Base-by-base conservation (phyloP, 2,113 vertebrate genomes). In the Erythrolamprus reginae region DNA sequence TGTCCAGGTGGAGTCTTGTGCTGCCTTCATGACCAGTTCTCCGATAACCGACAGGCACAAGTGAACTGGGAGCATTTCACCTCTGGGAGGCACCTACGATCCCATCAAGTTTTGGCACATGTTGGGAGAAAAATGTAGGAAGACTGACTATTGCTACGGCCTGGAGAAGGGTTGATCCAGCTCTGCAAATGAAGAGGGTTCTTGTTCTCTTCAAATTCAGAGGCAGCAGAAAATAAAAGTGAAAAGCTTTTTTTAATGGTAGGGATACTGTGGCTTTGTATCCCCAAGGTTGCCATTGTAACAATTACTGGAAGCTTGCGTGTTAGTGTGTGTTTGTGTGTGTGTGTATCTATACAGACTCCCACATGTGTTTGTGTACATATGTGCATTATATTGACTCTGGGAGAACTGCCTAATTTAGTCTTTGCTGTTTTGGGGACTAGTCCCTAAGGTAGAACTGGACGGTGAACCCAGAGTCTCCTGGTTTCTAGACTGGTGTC, bases 321-420 rank as follows among this genome's bases (percentile, higher is more conserved):
- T 65, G 28, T 65, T n/a, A n/a, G 13, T 65, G 61, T 33, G 1
- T 70, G n/a, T n/a, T n/a, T n/a, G 0, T 77, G 28, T 65, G 28
- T 65, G 13, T 65, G 61, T 33, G 1, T 70, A 12, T 7, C 0
- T 33, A 4, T 2, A 2, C 1, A 1, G 5, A 33, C 5, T 4
- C 5, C 15, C 13, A 65, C 61, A 33, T 15, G 13, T 65, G 61
- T 33, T 26, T 58, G 61, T 77, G 33, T 38, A 9, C 7, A 5
- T 38, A 38, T 5, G 7, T 19, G 65, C 17, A 38, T 38, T 38
- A 38, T 77, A 33, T 42, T 42, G 33, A 77, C 7, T 77, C 17
- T 42, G 33, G 33, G n/a, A 19, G 33, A 56, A 77, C 17, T 77
- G 70, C 3, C 33, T 77, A 42, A 21, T 42, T 33, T 77, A 77